Evolutionary conservation across 1,140 invertebrate genomes (phyloP), one percentile per base, ranked within the genome.

Genomic region (Sesamia nonagrioides): DNA sequence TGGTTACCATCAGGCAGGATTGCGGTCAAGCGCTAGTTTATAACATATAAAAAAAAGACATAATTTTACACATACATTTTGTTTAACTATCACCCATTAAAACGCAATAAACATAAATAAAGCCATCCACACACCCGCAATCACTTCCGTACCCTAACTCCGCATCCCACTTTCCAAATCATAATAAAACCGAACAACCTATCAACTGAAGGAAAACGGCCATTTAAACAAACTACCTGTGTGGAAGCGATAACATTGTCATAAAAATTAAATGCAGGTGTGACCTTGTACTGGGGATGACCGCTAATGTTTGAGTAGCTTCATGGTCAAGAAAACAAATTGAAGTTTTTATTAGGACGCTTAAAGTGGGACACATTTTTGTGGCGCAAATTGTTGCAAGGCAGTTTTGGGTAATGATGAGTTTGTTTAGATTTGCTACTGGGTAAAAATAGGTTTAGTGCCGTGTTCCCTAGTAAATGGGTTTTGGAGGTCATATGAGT

Each of bases 241-340:
- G 40, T 27, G 5, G 17, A 27, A 48, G 21, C 17, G 63, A 48
- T 68, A 68, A 68, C 63, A 68, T 17, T 27, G 63, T 21, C 6
- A 27, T 68, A 48, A 68, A 68, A 68, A 68, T 68, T 68, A n/a
- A 68, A 48, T 48, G 63, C 42, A 21, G 11, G 42, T 5, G 7
- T 48, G 42, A 68, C 63, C 63, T 68, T 68, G 37, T 37, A 27
- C 18, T 9, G 17, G 13, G 7, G 17, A 11, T 40, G 35, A 42
- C 35, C 60, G 37, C 35, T 63, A 40, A 63, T 63, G 37, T 35
- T 40, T 40, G n/a, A 42, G 17, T 15, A 17, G 27, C 3, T 61
- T 61, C 60, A 61, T n/a, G 33, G 60, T 61, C 37, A 42, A 40
- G 17, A 48, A 68, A 68, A 68, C 42, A 48, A 48, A 68, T 42